Evolutionary conservation across 2,888 invertebrate species (phyloP), one percentile per base, ranked within the genome.

Genomic region (Dyspetes luteomarginatus): DNA sequence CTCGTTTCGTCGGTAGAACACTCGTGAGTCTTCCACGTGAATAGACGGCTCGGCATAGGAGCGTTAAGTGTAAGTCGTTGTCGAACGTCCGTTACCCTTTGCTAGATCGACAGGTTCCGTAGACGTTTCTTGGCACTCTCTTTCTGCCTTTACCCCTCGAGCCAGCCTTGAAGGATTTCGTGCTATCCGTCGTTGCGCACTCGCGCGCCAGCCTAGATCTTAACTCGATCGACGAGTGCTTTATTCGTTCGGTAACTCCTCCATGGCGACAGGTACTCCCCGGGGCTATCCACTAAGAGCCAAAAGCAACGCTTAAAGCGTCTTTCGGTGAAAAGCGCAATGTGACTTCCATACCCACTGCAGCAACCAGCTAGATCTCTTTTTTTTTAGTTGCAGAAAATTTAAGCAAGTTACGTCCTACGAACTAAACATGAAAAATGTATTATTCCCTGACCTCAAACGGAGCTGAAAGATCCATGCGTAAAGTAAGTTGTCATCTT

Each of bases 31-130:
- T 89, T 87, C 87, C 88, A 88, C 88, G 89, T 89, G 88, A 86
- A 86, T 89, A 85, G 85, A 73, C 60, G 67, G 7, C 19, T 67
- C 72, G 30, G 83, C 85, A 82, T 86, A 78, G 80, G n/a, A 69
- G 84, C 83, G 86, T 85, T 89, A 89, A 89, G 89, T 89, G 87
- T 89, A 88, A 87, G 88, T 88, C 86, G 89, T 88, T 89, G 90
- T 88, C 85, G 87, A 87, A 89, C 86, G 89, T 89, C 89, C 88
- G 85, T 85, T 87, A 81, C 83, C 79, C 83, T 89, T 85, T 78
- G 72, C 69, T 43, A 83, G 86, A 89, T 89, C 87, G 90, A 89
- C 90, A 88, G 88, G 83, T 86, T n/a, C 86, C 84, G 81, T 81
- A 77, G 79, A 60, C 62, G 77, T 78, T 80, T 73, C 60, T 76